Evolutionary conservation across 2,888 invertebrate genomes (phyloP), one percentile per base, ranked within the genome.

Genomic region (Diaphora mendica): DNA sequence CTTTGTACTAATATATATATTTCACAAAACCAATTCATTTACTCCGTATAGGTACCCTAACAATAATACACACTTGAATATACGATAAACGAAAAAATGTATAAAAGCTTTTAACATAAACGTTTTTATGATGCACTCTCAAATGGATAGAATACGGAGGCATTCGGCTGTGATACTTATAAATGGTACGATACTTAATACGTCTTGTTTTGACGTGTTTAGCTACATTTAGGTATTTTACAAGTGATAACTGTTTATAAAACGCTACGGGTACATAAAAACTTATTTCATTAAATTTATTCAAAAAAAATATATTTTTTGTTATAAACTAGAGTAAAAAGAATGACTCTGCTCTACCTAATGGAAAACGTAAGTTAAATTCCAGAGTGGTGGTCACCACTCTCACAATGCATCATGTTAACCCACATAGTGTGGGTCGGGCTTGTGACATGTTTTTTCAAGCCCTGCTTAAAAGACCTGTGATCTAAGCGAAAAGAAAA

Each of bases 101-200:
- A 82, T 84, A 74, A 83, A 86, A 84, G 86, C 88, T 89, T 87
- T 88, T 83, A 89, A 67, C 86, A 78, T 89, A 83, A 69, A 85
- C 86, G 77, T 75, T 82, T 88, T 89, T 87, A 88, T 84, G 81
- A 73, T 80, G 80, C 82, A 85, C 83, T 84, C 81, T 26, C 39
- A 66, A 71, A 79, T 76, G 79, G 69, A 77, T 72, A 76, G 68
- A 75, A 69, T 82, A 76, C 73, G 74, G 30, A 73, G 72, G 55
- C 71, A 70, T 74, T 79, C 64, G 80, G 48, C 74, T 78, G 35
- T 79, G 75, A 59, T 59, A 62, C 71, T 72, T 70, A 67, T 62
- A 62, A 68, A 71, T 71, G 64, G 42, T 51, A 55, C n/a, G 33
- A 48, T 48, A 59, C 30, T 30, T 4, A 26, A 59, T 15, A 30